Conservation (phyloP, 2,797 vertebrate genomes). For the Chloroceryle inda region DNA sequence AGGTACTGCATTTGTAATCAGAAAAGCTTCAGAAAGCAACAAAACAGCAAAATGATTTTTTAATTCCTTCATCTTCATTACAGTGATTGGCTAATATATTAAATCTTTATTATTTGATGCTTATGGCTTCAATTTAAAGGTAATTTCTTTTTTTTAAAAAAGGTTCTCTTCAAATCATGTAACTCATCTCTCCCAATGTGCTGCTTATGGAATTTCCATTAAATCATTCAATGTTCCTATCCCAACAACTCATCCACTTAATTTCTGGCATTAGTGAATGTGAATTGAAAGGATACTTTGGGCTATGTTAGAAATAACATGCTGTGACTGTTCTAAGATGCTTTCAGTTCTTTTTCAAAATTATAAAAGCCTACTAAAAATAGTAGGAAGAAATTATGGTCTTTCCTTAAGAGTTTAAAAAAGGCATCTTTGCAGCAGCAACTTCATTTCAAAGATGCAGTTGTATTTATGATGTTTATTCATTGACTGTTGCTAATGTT, state of each 20-base stretch:
- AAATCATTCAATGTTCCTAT: not conserved
- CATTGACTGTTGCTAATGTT: not conserved
- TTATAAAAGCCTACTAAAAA: not conserved
- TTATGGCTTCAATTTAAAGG: not conserved
- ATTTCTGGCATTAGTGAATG: not conserved
- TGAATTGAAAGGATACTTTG: not conserved
- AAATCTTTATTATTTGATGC: too few species aligned
- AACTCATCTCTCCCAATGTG: accelerated
- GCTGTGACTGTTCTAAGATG: not conserved
- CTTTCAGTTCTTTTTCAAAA: not conserved
- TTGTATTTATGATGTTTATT: not conserved
- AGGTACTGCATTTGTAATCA: constrained; percentile 82
- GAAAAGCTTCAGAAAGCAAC: not conserved
- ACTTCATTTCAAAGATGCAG: not conserved
- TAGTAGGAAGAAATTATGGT: not conserved
- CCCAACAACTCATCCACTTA: not conserved
- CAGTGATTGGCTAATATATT: not conserved
- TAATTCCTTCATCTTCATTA: not conserved
- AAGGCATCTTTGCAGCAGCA: not conserved
- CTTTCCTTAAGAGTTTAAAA: not conserved
- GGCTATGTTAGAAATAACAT: not conserved
- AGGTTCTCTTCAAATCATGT: not conserved
- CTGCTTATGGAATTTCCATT: not conserved
- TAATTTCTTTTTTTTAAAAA: not conserved
- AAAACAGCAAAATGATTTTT: not conserved